phyloP scores from a whole-genome alignment of 2,113 vertebrate genomes.

The Macrotis lagotis region DNA sequence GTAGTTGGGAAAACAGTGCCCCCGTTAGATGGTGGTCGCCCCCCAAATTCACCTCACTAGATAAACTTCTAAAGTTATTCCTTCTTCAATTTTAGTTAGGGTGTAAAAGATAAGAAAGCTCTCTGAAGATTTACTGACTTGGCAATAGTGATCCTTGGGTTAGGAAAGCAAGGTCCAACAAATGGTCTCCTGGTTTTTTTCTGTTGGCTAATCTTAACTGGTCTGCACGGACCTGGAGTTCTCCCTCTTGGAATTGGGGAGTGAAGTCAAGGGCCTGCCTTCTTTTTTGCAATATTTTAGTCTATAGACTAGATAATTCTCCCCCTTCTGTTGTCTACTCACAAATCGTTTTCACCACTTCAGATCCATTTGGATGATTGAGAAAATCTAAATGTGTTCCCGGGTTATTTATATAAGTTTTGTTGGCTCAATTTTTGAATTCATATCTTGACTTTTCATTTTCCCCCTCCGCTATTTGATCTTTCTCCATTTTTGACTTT shows the following conservation, averaged over 20 bases:
- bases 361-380: conserved; percentile 34
- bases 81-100: background rate
- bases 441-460: conserved; percentile 19
- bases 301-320: conserved; percentile 20
- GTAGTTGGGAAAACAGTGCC: background rate
- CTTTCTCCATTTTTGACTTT: conserved; percentile 25
- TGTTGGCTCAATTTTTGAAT: background rate
- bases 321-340: background rate
- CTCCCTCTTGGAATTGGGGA: background rate
- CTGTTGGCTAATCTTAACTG: conserved; percentile 17
- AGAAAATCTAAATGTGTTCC: conserved; percentile 35
- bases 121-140: conserved; percentile 11
- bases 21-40: conserved; percentile 15
- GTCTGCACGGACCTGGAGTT: background rate
- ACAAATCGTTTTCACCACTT: conserved; percentile 36
- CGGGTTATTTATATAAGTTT: conserved; percentile 4
- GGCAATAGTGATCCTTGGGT: background rate
- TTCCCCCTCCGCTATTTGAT: background rate
- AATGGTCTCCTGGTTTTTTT: background rate
- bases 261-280: background rate
- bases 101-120: background rate
- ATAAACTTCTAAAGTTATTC: background rate
- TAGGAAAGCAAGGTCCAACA: background rate
- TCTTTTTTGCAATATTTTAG: background rate
- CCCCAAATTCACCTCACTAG: background rate